Percentiles rank a stretch among this genome's conserved stretches.
Evolutionary conservation across 1,140 invertebrate genomes (phyloP).

Genomic region (Zaprionus ghesquierei): DNA sequence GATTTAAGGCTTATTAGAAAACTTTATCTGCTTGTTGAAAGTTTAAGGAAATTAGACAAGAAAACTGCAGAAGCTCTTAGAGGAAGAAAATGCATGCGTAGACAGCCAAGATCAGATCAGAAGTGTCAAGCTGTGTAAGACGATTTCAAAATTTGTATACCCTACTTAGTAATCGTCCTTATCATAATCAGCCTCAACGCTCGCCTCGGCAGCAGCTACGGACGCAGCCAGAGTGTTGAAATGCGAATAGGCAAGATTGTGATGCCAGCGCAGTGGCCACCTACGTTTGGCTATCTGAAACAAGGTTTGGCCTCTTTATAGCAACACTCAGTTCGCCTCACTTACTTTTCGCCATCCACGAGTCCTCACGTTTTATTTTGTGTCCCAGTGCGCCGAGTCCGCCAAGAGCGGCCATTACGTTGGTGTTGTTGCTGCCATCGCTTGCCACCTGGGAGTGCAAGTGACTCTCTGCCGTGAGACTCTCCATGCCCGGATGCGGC

Average conservation of each 20-base stretch:
- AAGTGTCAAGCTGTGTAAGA: background rate
- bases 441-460: constrained; percentile 67
- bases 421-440: constrained; percentile 73
- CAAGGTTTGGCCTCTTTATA: constrained; percentile 45
- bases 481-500: constrained; percentile 69
- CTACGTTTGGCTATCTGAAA: constrained; percentile 56
- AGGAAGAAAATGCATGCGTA: background rate
- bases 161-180: constrained; percentile 49
- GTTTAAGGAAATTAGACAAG: background rate
- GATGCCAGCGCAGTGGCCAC: constrained; percentile 21
- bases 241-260: too few relatives aligned
- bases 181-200: constrained; percentile 50
- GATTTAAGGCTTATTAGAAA: background rate
- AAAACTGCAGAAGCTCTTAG: background rate
- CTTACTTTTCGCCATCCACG: constrained; percentile 78
- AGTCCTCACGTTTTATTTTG: constrained; percentile 80
- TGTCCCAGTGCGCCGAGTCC: constrained; percentile 61
- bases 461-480: constrained; percentile 66
- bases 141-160: background rate
- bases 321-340: constrained; percentile 26
- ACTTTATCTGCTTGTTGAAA: background rate
- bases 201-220: constrained; percentile 54
- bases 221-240: constrained; percentile 44
- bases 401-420: constrained; percentile 67
- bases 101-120: background rate